Evolutionary conservation across 2,888 invertebrate species (phyloP).

Genomic region (Lordiphosa fenestrarum): DNA sequence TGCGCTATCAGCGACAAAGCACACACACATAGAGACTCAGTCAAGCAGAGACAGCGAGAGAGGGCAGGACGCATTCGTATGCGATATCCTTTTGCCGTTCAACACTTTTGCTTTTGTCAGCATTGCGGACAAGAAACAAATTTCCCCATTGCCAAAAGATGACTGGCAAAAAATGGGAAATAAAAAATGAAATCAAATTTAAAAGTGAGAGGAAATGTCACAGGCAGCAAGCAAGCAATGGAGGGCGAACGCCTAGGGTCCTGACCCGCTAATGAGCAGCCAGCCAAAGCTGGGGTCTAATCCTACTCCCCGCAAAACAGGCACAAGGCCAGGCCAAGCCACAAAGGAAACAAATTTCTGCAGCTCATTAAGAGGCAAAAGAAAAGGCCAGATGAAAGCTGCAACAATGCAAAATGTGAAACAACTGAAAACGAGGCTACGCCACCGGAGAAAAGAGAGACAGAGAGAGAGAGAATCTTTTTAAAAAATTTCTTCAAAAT

Average conservation of each 20-base stretch:
- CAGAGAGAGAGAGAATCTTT: neutral
- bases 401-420: neutral
- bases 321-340: constrained; percentile 53
- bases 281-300: constrained; percentile 32
- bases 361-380: constrained; percentile 34
- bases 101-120: constrained; percentile 62
- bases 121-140: constrained; percentile 38
- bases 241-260: constrained; percentile 31
- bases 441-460: constrained; percentile 1
- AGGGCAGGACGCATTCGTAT: constrained; percentile 18
- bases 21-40: constrained; percentile 7
- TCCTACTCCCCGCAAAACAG: constrained; percentile 25
- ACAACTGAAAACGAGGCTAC: constrained; percentile 14
- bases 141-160: constrained; percentile 38
- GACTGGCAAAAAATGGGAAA: constrained; percentile 36
- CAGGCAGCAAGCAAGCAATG: no score
- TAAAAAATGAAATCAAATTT: neutral
- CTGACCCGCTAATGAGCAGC: constrained; percentile 57
- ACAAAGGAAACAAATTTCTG: constrained; percentile 21
- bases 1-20: constrained; percentile 67
- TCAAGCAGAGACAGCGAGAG: constrained; percentile 8
- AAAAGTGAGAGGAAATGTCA: constrained; percentile 1
- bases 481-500: no score
- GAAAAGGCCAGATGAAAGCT: constrained; percentile 11
- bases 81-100: constrained; percentile 34